These are phyloP conservation scores for roundworm (Caenorhabditis elegans) DNA, from an alignment of 1,140 invertebrate genomes.

Conservation along the genomic window DNA sequence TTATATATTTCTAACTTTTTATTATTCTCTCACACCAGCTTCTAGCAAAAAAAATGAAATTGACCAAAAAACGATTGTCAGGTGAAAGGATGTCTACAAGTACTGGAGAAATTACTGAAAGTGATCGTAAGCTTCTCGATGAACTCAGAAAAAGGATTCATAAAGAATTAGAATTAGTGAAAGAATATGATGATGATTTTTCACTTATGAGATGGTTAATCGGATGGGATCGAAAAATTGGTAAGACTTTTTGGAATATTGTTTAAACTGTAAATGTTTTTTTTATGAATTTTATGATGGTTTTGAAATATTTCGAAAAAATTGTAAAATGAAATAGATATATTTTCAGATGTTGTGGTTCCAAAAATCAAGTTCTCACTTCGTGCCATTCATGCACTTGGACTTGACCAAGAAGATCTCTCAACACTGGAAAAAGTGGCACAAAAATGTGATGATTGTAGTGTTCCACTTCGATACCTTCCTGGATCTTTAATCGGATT, in stretches of 20 bases:
- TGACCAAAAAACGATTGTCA: neutral
- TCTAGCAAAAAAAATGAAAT: neutral
- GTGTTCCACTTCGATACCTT: conserved; percentile 49
- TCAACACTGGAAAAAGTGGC: conserved; percentile 52
- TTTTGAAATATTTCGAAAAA: too few relatives aligned
- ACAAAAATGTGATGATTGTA: conserved; percentile 52
- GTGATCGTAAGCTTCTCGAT: conserved; percentile 30
- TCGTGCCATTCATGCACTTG: conserved; percentile 48
- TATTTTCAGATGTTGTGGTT: conserved; percentile 54
- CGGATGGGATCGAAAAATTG: conserved; percentile 56
- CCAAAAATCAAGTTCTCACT: conserved; percentile 52
- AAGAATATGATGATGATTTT: conserved; percentile 52
- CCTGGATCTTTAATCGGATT: conserved; percentile 58
- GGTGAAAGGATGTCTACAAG: neutral
- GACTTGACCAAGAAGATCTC: conserved; percentile 51
- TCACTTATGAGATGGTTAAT: conserved; percentile 54
- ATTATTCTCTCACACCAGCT: neutral
- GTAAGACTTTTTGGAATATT: conserved; percentile 32
- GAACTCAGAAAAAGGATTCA: conserved; percentile 20
- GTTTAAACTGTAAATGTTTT: neutral
- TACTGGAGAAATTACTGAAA: conserved; percentile 24
- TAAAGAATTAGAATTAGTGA: conserved; percentile 52
- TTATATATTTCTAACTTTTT: too few relatives aligned
- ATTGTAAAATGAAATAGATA: too few relatives aligned
- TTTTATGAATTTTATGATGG: neutral